Evolutionary conservation across 2,797 vertebrate species (phyloP).

Genomic region (Danio jaintianensis): DNA sequence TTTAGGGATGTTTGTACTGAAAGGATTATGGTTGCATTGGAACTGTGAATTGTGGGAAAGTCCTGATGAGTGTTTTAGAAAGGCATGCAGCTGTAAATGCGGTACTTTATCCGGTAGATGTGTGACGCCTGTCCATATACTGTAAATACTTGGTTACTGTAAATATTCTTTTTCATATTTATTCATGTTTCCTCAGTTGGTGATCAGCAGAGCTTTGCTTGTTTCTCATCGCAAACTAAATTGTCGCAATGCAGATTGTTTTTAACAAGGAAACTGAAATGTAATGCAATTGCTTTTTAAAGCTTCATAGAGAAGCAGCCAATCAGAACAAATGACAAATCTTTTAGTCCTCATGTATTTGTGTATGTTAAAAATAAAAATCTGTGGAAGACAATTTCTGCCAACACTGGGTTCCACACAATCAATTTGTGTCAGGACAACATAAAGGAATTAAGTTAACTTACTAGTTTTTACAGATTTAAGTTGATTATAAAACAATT

Average conservation of each 20-base stretch:
- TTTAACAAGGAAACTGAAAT: background rate
- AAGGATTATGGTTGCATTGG: slow-evolving; percentile 19
- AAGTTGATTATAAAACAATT: no score
- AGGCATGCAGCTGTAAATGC: slow-evolving; percentile 19
- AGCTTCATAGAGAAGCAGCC: background rate
- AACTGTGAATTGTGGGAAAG: slow-evolving; percentile 47
- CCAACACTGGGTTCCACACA: no score
- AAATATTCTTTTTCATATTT: slow-evolving; percentile 78
- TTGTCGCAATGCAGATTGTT: no score
- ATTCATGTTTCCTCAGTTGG: slow-evolving; percentile 73
- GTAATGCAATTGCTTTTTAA: slow-evolving; percentile 9
- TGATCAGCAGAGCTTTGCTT: slow-evolving; percentile 25
- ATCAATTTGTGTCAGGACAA: no score
- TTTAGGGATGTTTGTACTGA: slow-evolving; percentile 23
- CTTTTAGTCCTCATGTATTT: background rate
- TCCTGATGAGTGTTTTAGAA: slow-evolving; percentile 24
- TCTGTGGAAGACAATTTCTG: no score
- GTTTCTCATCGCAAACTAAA: background rate
- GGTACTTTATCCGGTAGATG: slow-evolving; percentile 31
- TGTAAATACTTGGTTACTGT: slow-evolving; percentile 79
- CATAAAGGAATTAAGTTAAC: no score
- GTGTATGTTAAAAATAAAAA: no score
- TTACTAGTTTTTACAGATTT: no score
- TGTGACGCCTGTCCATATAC: slow-evolving; percentile 55
- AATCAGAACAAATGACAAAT: background rate